Percentiles rank a stretch among this genome's conserved stretches.
Conservation (phyloP, 2,797 vertebrate genomes). For the Takifugu ocellatus region DNA sequence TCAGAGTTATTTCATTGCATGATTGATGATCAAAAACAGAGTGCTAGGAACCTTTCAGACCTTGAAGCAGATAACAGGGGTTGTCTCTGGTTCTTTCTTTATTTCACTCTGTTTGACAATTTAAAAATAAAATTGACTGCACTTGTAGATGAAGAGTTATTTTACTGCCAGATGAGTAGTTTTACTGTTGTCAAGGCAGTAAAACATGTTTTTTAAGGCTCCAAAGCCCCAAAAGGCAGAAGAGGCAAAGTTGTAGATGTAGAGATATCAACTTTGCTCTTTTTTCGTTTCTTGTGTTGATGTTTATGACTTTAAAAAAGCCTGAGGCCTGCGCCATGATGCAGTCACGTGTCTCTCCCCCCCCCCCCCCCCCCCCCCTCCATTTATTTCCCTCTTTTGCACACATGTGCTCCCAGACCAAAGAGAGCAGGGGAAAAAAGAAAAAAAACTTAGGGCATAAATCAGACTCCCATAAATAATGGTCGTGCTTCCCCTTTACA, state of each 20-base stretch:
- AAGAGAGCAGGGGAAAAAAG: constrained; percentile 17
- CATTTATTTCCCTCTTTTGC: neutral
- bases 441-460: constrained; percentile 63
- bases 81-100: too few species aligned
- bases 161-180: too few species aligned
- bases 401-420: constrained; percentile 28
- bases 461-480: constrained; percentile 72
- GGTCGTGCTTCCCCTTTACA: constrained; percentile 64
- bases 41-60: neutral
- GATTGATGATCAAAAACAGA: neutral
- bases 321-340: constrained; percentile 30
- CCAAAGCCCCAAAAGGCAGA: too few species aligned
- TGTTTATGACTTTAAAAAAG: constrained; percentile 39
- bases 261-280: neutral
- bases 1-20: neutral
- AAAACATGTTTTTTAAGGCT: too few species aligned
- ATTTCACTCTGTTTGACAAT: neutral
- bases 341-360: constrained; percentile 25
- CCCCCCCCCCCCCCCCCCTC: neutral
- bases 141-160: too few species aligned
- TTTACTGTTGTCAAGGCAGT: too few species aligned
- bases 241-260: too few species aligned
- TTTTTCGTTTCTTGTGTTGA: constrained; percentile 3
- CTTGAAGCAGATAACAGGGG: constrained; percentile 1
- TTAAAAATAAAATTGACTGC: neutral